Evolutionary conservation across 2,888 invertebrate species (phyloP), one percentile per base, ranked within the genome.

Genomic region (Brachylomia viminalis): DNA sequence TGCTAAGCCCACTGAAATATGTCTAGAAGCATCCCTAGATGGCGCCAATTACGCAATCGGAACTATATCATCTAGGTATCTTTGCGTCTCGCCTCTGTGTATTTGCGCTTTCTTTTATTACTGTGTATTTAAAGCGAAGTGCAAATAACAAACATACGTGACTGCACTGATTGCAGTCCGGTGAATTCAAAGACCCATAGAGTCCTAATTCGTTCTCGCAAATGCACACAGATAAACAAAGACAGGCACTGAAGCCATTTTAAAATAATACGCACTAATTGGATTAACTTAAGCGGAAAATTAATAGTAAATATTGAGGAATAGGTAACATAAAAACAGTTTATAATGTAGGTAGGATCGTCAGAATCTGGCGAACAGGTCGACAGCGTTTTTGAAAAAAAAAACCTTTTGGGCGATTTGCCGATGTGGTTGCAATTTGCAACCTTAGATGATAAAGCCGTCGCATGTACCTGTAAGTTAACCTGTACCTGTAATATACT

Each of bases 111-210:
- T 52, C 33, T 70, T 67, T 61, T 75, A 70, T 52, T 62, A 45
- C 33, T 80, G 47, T 75, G 11, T 70, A 33, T 64, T 52, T 65
- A 69, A 69, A 80, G 38, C n/a, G 10, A 20, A 80, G 62, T 52
- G 45, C 15, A 59, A 71, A 71, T 52, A 70, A 67, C 45, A 56
- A 75, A 75, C 42, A 27, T 4, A 67, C 56, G 52, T 67, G 71
- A 64, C 27, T 62, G 54, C 59, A 59, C 54, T 81, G 69, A 75
- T 70, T 80, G 52, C 45, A 58, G 27, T 58, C 5, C 30, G n/a
- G 8, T 52, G 47, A 62, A 59, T 58, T 82, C 45, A 27, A 30
- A 45, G 45, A 56, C 47, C 54, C 67, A 15, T 20, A 30, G 15
- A 27, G 49, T 61, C n/a, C 17, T 70, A 64, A 58, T 82, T 80